Percentiles rank a stretch among this genome's conserved stretches.
Conservation (phyloP, 2,888 invertebrate genomes). For the Apodemia zela region DNA sequence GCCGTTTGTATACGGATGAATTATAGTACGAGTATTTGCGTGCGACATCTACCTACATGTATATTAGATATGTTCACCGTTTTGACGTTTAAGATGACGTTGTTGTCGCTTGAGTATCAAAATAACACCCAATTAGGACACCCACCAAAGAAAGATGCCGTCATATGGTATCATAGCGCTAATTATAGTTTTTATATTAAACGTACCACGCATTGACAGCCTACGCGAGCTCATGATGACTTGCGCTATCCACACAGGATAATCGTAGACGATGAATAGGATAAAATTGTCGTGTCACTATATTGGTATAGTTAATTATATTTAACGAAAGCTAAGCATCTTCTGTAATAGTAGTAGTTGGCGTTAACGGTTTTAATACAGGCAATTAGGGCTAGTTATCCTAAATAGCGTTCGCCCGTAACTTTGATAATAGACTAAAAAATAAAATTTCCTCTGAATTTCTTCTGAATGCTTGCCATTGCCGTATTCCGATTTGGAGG, state of each 20-base stretch:
- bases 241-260: not conserved
- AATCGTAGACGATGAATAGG: not conserved
- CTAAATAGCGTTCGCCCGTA: too few relatives aligned
- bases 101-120: not conserved
- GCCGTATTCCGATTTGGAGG: too few relatives aligned
- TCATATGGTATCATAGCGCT: not conserved
- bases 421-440: too few relatives aligned
- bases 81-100: not conserved
- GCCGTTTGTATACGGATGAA: too few relatives aligned
- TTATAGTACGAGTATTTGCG: too few relatives aligned
- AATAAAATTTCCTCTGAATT: too few relatives aligned
- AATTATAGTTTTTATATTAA: conserved; percentile 7
- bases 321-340: not conserved
- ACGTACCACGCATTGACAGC: conserved; percentile 4
- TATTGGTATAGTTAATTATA: not conserved
- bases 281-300: not conserved
- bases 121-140: not conserved
- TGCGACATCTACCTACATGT: too few relatives aligned
- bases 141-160: not conserved
- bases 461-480: too few relatives aligned
- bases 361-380: too few relatives aligned
- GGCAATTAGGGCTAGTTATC: too few relatives aligned
- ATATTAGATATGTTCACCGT: too few relatives aligned
- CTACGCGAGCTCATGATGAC: not conserved
- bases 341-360: too few relatives aligned